Base-by-base conservation (phyloP, 2,888 invertebrate species). In the Stenotaenia linearis region DNA sequence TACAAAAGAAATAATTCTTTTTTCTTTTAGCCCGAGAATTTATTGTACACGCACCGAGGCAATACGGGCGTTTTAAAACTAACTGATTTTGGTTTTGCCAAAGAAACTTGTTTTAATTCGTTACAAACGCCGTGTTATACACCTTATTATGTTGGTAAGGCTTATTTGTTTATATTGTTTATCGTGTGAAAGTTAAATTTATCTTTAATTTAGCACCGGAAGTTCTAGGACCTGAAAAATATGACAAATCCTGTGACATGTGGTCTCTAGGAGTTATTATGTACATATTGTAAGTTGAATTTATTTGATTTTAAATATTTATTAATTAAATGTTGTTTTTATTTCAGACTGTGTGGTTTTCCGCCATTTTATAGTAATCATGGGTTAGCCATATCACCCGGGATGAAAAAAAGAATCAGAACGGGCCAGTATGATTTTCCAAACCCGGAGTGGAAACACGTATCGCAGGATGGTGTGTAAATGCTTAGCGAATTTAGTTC, bases 11-110 rank as follows among this genome's bases (percentile, higher is more conserved):
- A 5, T 81, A 15, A 30, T 61, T 75, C 15, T 18, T 80, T 75
- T 28, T 69, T 74, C 30, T 77, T 82, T 78, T 69, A 87, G 86
- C 89, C 89, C 5, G 89, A 89, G 83, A 89, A 89, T 84, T 83
- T 89, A 80, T 83, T 89, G 25, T 89, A 88, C 83, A 85, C 85
- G 15, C 83, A 82, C 69, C 83, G 84, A 80, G 85, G 85, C 77
- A 81, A 83, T 10, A 85, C 86, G 79, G 97, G 94, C n/a, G 89
- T 93, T 80, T 90, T 99, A 81, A 99, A 99, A 87, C 88, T 99
- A 84, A 99, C 98, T 0, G 99, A 99, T 88, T 99, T 99, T 87
- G 99, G 99, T 9, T 99, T 99, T 88, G 98, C 99, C 15, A 99
- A 99, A 86, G 96, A 97, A 87, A 96, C 90, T 40, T 90, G 91